Conservation (phyloP, 1,140 invertebrate genomes). For the Aphelinus certus region DNA sequence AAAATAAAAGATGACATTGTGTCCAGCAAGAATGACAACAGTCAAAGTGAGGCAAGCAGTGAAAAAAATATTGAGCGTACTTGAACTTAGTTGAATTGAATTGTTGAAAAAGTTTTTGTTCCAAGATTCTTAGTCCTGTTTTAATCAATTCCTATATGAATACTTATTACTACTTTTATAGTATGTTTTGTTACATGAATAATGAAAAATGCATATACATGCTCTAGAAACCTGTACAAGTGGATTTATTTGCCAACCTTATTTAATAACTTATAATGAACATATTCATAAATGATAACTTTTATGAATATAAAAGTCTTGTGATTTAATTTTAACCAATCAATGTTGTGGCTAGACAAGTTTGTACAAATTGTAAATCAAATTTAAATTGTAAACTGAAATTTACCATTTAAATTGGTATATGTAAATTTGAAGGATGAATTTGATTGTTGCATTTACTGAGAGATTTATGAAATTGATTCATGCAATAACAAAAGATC, state of each 20-base stretch:
- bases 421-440: not conserved
- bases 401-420: not conserved
- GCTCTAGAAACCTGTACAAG: constrained; percentile 8
- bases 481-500: no score
- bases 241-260: constrained; percentile 3
- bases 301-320: no score
- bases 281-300: not conserved
- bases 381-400: not conserved
- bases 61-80: constrained; percentile 40
- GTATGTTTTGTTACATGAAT: constrained; percentile 1
- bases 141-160: not conserved
- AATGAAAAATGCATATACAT: not conserved
- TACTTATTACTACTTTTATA: not conserved
- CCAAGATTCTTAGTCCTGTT: constrained; percentile 4
- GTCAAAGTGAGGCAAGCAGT: constrained; percentile 21
- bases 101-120: constrained; percentile 24
- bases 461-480: not conserved
- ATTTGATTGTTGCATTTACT: not conserved
- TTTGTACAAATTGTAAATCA: no score
- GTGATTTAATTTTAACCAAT: no score
- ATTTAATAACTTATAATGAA: constrained; percentile 12
- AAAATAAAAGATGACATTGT: not conserved
- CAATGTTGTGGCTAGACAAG: no score
- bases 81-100: constrained; percentile 21
- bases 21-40: constrained; percentile 19